Conservation (phyloP, 2,797 vertebrate species). For the Enteromius treurensis region DNA sequence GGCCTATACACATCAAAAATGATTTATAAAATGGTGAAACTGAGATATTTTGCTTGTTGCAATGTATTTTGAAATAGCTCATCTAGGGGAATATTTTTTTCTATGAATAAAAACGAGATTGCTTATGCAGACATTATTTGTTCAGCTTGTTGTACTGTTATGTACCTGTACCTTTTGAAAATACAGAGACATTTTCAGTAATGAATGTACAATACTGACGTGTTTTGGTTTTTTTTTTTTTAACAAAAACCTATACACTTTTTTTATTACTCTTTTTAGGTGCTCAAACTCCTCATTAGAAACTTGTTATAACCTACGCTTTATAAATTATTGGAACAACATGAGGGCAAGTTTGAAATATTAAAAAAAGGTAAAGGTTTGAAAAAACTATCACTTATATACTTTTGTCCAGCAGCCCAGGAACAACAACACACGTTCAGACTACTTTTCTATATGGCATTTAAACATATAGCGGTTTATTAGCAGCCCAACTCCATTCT, state of each 20-base stretch:
- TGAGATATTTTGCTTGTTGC: not conserved
- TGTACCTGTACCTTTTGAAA: not conserved
- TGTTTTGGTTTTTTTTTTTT: not conserved
- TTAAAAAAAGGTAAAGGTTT: not conserved
- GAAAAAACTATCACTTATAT: too few species aligned
- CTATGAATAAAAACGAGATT: not conserved
- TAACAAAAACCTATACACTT: not conserved
- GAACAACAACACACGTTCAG: slow-evolving; percentile 25
- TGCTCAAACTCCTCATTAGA: too few species aligned
- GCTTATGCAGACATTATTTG: not conserved
- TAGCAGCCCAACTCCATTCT: slow-evolving; percentile 33
- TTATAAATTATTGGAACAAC: not conserved
- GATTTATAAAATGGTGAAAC: not conserved
- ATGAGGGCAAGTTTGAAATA: not conserved
- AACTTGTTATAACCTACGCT: too few species aligned
- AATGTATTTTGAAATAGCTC: too few species aligned
- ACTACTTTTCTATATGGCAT: slow-evolving; percentile 10
- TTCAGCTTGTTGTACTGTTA: not conserved
- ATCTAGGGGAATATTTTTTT: not conserved
- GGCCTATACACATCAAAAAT: not conserved
- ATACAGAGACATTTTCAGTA: not conserved
- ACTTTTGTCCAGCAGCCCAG: not conserved
- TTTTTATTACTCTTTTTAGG: too few species aligned
- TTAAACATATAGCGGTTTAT: slow-evolving; percentile 39
- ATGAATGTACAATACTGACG: not conserved